phyloP scores from a whole-genome alignment of 2,888 invertebrate species.

The Griposia aprilina region DNA sequence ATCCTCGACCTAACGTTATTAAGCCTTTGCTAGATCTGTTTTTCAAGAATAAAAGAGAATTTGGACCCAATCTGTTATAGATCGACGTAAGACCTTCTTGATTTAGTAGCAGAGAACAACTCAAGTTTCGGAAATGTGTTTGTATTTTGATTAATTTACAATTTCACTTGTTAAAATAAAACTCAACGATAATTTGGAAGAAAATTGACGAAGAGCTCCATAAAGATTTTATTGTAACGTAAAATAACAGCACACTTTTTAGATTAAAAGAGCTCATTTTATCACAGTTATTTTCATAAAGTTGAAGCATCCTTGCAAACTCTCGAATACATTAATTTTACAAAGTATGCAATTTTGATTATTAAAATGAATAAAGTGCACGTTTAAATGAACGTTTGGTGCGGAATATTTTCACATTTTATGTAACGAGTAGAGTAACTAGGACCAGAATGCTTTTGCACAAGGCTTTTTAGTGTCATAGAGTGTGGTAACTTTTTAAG shows the following conservation, averaged over 20 bases:
- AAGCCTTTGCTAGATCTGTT: slow-evolving; percentile 36
- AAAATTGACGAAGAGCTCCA: too few species aligned
- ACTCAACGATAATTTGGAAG: too few species aligned
- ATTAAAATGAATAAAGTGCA: slow-evolving; percentile 51
- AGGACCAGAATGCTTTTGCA: background rate
- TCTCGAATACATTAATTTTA: slow-evolving; percentile 39
- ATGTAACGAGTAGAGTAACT: slow-evolving; percentile 17
- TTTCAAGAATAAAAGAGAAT: slow-evolving; percentile 30
- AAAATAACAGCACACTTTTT: background rate
- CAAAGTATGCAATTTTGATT: slow-evolving; percentile 51
- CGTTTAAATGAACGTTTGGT: slow-evolving; percentile 32
- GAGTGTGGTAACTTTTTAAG: slow-evolving; percentile 13
- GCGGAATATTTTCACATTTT: slow-evolving; percentile 29
- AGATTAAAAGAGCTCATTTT: background rate
- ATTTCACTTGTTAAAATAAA: background rate
- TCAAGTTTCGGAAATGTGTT: background rate
- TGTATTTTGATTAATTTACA: background rate
- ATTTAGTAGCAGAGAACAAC: background rate
- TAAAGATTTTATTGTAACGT: background rate
- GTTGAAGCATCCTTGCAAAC: slow-evolving; percentile 13
- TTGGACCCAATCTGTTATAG: slow-evolving; percentile 5
- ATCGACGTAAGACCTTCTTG: background rate
- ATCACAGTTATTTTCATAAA: slow-evolving; percentile 16
- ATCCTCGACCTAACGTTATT: slow-evolving; percentile 41
- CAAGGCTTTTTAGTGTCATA: slow-evolving; percentile 5